Evolutionary conservation across 2,797 vertebrate genomes (phyloP).

Genomic region (Eulemur rubriventer): DNA sequence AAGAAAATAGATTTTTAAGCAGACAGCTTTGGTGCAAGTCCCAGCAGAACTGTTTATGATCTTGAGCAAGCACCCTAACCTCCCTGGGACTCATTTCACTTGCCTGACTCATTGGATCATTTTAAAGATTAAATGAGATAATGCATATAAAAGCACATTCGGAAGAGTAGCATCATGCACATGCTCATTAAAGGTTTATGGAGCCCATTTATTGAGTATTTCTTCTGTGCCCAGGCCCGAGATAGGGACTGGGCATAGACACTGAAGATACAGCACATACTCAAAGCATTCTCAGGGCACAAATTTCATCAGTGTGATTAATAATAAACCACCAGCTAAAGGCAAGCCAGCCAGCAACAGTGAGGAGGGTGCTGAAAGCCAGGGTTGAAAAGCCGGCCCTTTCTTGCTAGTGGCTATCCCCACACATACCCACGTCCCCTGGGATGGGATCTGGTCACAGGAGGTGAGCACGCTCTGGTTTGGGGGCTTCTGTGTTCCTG

Average conservation of each 20-base stretch:
- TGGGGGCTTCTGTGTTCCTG: neutral
- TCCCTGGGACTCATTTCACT: slow-evolving; percentile 10
- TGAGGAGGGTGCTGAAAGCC: neutral
- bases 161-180: neutral
- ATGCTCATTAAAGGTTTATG: slow-evolving; percentile 17
- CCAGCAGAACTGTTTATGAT: neutral
- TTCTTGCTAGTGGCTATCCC: neutral
- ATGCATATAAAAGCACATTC: slow-evolving; percentile 25
- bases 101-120: slow-evolving; percentile 45
- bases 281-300: neutral
- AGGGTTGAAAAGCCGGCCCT: neutral
- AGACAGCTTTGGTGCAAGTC: neutral
- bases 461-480: neutral
- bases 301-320: neutral
- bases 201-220: neutral
- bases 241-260: neutral
- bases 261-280: neutral
- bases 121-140: slow-evolving; percentile 53
- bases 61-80: neutral
- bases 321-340: neutral
- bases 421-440: neutral
- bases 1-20: neutral
- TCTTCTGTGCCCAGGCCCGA: neutral
- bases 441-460: neutral
- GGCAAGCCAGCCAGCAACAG: neutral